phyloP scores from a whole-genome alignment of 2,888 invertebrate genomes.

The Morinoia aosen region DNA sequence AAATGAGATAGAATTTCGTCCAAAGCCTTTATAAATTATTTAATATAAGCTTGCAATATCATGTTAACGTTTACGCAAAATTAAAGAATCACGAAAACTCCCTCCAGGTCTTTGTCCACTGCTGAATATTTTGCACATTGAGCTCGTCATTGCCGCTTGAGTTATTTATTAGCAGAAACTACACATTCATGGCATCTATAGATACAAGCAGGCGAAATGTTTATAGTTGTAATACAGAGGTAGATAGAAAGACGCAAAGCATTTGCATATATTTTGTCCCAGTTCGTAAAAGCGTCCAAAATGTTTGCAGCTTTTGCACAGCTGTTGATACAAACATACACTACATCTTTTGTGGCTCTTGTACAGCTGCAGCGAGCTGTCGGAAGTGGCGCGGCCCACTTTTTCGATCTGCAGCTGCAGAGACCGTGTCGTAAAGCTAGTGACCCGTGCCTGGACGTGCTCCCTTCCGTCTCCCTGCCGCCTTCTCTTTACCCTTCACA shows the following conservation, averaged over 20 bases:
- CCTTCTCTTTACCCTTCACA: no score
- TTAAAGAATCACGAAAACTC: no score
- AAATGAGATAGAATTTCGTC: no score
- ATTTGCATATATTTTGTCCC: no score
- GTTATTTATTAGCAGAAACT: neutral
- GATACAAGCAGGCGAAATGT: no score
- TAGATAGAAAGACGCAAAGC: no score
- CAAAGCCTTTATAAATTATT: neutral
- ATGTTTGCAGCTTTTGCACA: neutral
- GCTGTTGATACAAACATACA: no score
- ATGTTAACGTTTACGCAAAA: neutral
- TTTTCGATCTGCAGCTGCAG: neutral
- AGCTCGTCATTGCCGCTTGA: neutral
- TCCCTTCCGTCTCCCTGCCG: neutral
- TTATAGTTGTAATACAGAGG: no score
- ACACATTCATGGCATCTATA: neutral
- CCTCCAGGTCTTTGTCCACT: neutral
- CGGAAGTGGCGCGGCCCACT: neutral
- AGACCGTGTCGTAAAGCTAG: neutral
- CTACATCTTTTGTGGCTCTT: neutral
- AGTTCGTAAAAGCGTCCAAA: neutral
- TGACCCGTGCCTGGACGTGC: constrained; percentile 4
- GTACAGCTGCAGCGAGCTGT: neutral
- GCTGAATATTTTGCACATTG: neutral
- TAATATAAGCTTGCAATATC: neutral